phyloP scores from a whole-genome alignment of 2,888 invertebrate species.

The Drosophila histrio region DNA sequence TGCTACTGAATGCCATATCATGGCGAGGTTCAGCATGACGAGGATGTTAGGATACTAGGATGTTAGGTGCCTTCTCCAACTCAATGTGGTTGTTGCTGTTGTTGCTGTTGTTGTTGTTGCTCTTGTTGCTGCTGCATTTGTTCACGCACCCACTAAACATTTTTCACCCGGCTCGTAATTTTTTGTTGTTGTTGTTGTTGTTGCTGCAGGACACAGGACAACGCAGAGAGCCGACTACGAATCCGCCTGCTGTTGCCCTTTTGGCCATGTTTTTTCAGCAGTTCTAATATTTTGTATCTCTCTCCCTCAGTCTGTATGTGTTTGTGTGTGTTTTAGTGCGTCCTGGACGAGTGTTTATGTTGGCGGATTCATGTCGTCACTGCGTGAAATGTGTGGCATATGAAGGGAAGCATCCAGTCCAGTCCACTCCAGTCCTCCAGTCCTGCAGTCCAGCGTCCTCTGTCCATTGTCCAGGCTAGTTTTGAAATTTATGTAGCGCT shows the following conservation, averaged over 20 bases:
- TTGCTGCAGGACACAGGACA: constrained; percentile 17
- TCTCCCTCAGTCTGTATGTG: constrained; percentile 29
- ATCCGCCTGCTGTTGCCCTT: constrained; percentile 49
- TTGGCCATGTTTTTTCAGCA: constrained; percentile 57
- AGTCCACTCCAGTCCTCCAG: not conserved
- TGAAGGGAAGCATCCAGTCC: constrained; percentile 39
- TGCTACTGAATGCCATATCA: constrained; percentile 73
- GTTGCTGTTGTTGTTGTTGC: constrained; percentile 25
- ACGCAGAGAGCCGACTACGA: constrained; percentile 23
- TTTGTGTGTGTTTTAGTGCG: constrained; percentile 42
- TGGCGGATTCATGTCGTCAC: constrained; percentile 80
- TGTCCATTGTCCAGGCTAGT: constrained; percentile 59
- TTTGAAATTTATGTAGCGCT: constrained; percentile 79
- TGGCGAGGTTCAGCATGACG: constrained; percentile 54
- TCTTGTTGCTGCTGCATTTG: constrained; percentile 49
- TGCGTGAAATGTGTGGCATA: constrained; percentile 79
- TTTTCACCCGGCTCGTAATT: constrained; percentile 43
- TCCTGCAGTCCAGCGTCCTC: not conserved
- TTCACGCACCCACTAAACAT: constrained; percentile 63
- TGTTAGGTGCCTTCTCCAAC: constrained; percentile 28
- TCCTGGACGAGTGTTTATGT: constrained; percentile 72
- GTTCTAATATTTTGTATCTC: constrained; percentile 61
- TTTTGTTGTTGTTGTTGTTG: constrained; percentile 16
- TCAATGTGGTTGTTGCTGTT: constrained; percentile 25
- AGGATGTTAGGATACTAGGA: constrained; percentile 22